Evolutionary conservation across 1,140 invertebrate species (phyloP), one percentile per base, ranked within the genome.

Genomic region (Drosophila parvula): DNA sequence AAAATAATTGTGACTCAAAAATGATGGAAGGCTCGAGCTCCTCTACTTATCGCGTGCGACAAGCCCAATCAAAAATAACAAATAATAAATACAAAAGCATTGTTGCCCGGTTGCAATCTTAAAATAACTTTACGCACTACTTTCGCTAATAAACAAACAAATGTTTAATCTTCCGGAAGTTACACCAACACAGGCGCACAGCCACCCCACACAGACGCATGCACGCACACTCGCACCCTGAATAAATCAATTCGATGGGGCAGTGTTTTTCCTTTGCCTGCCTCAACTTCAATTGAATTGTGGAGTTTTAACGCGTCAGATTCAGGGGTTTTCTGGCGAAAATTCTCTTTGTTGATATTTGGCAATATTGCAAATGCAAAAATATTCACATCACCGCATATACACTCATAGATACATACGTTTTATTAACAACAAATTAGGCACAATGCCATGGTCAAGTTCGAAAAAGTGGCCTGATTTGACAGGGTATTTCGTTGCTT

Each of bases 371-470:
- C 38, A 59, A 36, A 70, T 48, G 14, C n/a, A 28, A 32, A 45
- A 44, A 40, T 8, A 36, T 56, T 38, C 32, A 38, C 22, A 36
- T 1, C 14, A 30, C 28, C 18, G 11, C 6, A 51, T 12, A 53
- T 22, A 28, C 48, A 56, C 5, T 11, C 22, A 59, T 9, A 41
- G 8, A 75, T 68, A 55, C 47, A 59, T 70, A 59, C 43, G 53
- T 36, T 58, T 70, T 41, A 50, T 28, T 38, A 57, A 30, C 69
- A 67, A 30, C 69, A 59, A 73, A 73, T 73, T 71, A 73, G 65
- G 47, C 67, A 71, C 65, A 78, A 53, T 88, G 73, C 61, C 83
- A 88, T 65, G 84, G 83, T 55, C 83, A 88, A 83, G 77, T 83
- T 80, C 64, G 51, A n/a, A 71, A 79, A 86, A 74, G 64, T 79